Evolutionary conservation across 2,113 vertebrate genomes (phyloP).

Genomic region (Cyanistes caeruleus): DNA sequence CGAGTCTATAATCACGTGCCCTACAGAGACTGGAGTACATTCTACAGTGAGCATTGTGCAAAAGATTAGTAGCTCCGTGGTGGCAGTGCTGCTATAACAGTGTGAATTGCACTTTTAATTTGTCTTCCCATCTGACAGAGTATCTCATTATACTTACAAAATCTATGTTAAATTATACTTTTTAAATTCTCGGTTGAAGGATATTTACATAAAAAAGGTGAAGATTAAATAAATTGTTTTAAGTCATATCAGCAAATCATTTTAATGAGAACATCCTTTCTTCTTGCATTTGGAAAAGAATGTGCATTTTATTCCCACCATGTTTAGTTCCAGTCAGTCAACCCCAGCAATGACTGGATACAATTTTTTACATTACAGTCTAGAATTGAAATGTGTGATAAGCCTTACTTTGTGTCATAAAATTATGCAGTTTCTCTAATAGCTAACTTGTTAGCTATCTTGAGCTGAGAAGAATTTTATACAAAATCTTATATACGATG

Average conservation of each 20-base stretch:
- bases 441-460: slow-evolving; percentile 28
- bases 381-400: slow-evolving; percentile 40
- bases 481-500: neutral
- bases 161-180: slow-evolving; percentile 73
- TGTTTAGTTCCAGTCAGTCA: slow-evolving; percentile 57
- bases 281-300: slow-evolving; percentile 47
- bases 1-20: slow-evolving; percentile 53
- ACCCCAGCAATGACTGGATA: neutral
- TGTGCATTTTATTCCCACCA: slow-evolving; percentile 40
- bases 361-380: neutral
- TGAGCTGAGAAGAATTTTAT: slow-evolving; percentile 3
- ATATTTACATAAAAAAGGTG: slow-evolving; percentile 75
- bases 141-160: slow-evolving; percentile 78
- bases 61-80: slow-evolving; percentile 61
- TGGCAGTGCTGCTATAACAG: slow-evolving; percentile 35
- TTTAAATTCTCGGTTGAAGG: slow-evolving; percentile 67
- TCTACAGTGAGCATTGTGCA: slow-evolving; percentile 60
- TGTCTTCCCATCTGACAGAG: slow-evolving; percentile 74
- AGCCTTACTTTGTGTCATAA: slow-evolving; percentile 17
- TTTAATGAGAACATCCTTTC: slow-evolving; percentile 59
- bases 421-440: slow-evolving; percentile 40
- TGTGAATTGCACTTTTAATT: slow-evolving; percentile 78
- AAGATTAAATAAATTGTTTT: slow-evolving; percentile 79
- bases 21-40: slow-evolving; percentile 54
- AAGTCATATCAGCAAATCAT: slow-evolving; percentile 69